phyloP scores from a whole-genome alignment of 2,797 vertebrate species.

The Melanogrammus aeglefinus region DNA sequence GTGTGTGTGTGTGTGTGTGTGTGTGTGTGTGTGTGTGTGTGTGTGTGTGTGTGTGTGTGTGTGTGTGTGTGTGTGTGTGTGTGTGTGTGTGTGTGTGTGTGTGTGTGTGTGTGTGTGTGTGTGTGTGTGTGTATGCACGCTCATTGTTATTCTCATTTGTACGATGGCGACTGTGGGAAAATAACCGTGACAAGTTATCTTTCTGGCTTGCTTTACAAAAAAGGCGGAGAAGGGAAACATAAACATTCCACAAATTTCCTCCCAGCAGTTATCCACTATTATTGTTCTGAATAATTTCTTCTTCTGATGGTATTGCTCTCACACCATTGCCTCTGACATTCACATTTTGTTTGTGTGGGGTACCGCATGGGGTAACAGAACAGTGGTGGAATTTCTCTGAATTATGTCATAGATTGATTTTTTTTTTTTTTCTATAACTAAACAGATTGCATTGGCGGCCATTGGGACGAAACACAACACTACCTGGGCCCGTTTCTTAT shows the following conservation, averaged over 20 bases:
- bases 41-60: background rate
- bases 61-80: too few species aligned
- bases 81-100: too few species aligned
- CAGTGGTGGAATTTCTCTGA: background rate
- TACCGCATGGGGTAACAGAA: background rate
- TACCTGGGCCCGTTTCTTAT: too few species aligned
- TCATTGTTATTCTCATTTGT: background rate
- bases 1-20: too few species aligned
- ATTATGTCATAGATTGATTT: background rate
- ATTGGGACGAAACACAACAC: background rate
- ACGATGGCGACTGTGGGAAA: background rate
- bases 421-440: background rate
- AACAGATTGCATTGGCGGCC: background rate
- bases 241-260: background rate
- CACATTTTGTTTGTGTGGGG: too few species aligned
- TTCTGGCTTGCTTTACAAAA: background rate
- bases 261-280: background rate
- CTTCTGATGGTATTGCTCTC: background rate
- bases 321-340: too few species aligned
- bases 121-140: background rate
- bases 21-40: background rate
- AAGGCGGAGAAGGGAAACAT: background rate
- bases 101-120: background rate
- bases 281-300: background rate
- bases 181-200: constrained; percentile 1